phyloP scores from a whole-genome alignment of 2,888 invertebrate genomes.

The Rhagonycha fulva region DNA sequence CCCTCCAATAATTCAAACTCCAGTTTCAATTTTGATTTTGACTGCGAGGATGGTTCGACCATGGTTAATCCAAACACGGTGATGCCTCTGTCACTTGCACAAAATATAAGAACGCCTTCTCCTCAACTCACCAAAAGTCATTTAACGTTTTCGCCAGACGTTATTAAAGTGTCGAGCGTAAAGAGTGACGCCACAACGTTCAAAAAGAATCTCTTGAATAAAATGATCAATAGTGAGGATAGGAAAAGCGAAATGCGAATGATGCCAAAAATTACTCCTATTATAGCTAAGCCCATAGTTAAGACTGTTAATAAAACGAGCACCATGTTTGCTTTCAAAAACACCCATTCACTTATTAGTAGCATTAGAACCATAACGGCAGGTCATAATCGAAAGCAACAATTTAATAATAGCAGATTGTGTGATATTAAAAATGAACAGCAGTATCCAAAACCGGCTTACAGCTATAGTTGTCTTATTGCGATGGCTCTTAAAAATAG shows the following conservation, averaged over 20 bases:
- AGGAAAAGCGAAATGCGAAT: conserved; percentile 47
- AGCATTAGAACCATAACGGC: conserved; percentile 32
- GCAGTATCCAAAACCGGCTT: conserved; percentile 92
- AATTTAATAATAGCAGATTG: conserved; percentile 35
- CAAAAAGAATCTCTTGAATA: conserved; percentile 68
- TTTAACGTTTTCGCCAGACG: conserved; percentile 71
- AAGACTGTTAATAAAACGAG: conserved; percentile 44
- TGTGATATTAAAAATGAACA: conserved; percentile 58
- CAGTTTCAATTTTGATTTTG: conserved; percentile 70
- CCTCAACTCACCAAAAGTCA: conserved; percentile 72
- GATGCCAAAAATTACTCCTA: conserved; percentile 50
- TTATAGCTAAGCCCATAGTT: conserved; percentile 48
- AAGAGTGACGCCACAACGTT: conserved; percentile 59
- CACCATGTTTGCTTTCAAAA: conserved; percentile 45
- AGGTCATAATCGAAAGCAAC: conserved; percentile 32
- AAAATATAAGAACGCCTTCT: conserved; percentile 59
- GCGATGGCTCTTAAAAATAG: conserved; percentile 98
- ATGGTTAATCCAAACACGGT: conserved; percentile 92
- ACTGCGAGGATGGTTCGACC: conserved; percentile 70
- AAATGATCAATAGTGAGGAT: conserved; percentile 54
- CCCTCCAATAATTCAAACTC: conserved; percentile 63
- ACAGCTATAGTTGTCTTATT: conserved; percentile 97
- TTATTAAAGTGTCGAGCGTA: conserved; percentile 66
- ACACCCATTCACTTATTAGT: conserved; percentile 41
- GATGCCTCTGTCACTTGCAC: conserved; percentile 72